Evolutionary conservation across 1,140 invertebrate species (phyloP).

Genomic region (Drosophila pruinosa): DNA sequence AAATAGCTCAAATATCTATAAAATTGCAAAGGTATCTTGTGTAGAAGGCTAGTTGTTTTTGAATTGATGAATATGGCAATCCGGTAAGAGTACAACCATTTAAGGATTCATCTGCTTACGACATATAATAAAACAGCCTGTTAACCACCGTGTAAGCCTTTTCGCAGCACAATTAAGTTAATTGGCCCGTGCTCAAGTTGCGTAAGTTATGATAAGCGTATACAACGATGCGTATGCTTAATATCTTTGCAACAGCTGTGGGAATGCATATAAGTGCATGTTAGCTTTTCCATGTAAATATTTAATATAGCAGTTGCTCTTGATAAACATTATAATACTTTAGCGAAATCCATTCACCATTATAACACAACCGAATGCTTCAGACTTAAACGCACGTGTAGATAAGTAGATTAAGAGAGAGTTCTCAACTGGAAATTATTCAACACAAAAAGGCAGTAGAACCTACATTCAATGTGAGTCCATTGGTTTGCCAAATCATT

Average conservation of each 20-base stretch:
- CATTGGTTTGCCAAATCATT: no score
- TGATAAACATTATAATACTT: no score
- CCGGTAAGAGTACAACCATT: neutral
- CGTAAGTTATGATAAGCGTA: neutral
- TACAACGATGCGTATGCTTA: conserved; percentile 42
- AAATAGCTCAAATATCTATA: conserved; percentile 3
- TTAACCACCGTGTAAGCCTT: neutral
- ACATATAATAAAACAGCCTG: neutral
- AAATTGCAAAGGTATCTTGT: neutral
- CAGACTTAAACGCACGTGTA: no score
- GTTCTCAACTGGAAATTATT: no score
- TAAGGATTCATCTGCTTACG: neutral
- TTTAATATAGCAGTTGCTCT: no score
- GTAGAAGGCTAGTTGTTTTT: neutral
- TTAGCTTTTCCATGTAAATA: neutral
- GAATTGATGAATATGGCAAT: neutral
- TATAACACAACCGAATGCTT: no score
- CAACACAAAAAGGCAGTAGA: no score
- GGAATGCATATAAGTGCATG: no score
- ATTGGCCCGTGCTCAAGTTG: neutral
- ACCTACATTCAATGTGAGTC: no score
- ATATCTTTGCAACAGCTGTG: conserved; percentile 3
- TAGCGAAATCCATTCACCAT: no score
- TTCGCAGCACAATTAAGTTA: neutral
- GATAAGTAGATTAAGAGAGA: no score